phyloP scores from a whole-genome alignment of 1,140 invertebrate species.

The Brachionus calyciflorus region DNA sequence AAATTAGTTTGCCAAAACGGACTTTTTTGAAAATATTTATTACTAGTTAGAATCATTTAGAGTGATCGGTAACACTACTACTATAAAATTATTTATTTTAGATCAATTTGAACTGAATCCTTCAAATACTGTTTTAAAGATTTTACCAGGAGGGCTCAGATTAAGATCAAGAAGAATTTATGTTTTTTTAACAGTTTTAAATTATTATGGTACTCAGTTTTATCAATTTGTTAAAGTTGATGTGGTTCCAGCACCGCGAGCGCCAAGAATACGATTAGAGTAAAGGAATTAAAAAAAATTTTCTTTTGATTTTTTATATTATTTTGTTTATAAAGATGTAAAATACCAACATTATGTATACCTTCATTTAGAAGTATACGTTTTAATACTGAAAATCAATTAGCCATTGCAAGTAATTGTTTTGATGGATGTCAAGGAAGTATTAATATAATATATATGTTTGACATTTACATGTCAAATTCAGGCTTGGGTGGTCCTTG shows the following conservation, averaged over 20 bases:
- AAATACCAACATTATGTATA: background rate
- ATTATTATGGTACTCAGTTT: background rate
- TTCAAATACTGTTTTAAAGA: background rate
- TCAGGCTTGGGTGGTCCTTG: background rate
- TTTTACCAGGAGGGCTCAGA: background rate
- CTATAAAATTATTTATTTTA: too few relatives aligned
- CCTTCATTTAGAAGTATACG: background rate
- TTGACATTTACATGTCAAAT: background rate
- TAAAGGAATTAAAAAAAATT: background rate
- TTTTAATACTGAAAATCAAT: background rate
- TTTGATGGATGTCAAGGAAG: constrained; percentile 17
- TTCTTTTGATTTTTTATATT: background rate
- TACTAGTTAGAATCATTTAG: too few relatives aligned
- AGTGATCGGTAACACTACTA: too few relatives aligned
- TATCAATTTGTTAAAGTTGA: constrained; percentile 13
- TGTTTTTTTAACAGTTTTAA: background rate
- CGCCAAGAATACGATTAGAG: background rate
- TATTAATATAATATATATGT: background rate
- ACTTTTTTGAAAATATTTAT: too few relatives aligned
- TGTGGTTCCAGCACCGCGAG: background rate
- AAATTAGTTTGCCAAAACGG: too few relatives aligned
- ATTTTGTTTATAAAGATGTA: background rate
- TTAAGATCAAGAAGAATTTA: background rate
- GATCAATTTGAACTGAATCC: background rate
- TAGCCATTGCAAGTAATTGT: background rate